Evolutionary conservation across 2,113 vertebrate genomes (phyloP).

Genomic region (Panthera uncia): DNA sequence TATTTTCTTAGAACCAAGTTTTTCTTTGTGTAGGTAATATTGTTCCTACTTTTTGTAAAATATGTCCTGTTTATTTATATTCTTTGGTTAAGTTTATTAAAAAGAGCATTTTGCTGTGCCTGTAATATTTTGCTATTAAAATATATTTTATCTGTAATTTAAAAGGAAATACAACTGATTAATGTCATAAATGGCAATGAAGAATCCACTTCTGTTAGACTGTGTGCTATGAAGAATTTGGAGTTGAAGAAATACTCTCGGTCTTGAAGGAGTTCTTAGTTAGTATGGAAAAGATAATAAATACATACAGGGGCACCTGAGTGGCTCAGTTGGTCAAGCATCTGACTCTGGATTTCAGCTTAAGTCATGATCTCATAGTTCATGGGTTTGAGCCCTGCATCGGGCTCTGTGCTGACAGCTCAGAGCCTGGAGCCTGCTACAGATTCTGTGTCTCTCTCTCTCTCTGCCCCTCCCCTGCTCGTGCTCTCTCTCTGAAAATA

Average conservation of each 20-base stretch:
- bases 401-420: no score
- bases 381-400: no score
- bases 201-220: background rate
- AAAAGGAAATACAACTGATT: background rate
- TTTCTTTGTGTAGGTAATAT: background rate
- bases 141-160: slow-evolving; percentile 35
- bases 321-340: no score
- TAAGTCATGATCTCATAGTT: no score
- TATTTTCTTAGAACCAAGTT: background rate
- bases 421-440: no score
- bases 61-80: slow-evolving; percentile 71
- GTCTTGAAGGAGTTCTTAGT: background rate
- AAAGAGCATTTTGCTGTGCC: slow-evolving; percentile 32
- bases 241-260: background rate
- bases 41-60: slow-evolving; percentile 59
- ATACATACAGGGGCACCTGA: no score
- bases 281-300: background rate
- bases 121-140: slow-evolving; percentile 44
- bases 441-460: no score
- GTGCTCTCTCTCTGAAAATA: no score
- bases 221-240: background rate
- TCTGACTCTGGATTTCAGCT: no score
- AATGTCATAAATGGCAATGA: background rate
- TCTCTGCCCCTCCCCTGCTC: no score
- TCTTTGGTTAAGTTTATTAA: slow-evolving; percentile 59